Conservation (phyloP, 1,140 invertebrate genomes). For the Nephotettix cincticeps region DNA sequence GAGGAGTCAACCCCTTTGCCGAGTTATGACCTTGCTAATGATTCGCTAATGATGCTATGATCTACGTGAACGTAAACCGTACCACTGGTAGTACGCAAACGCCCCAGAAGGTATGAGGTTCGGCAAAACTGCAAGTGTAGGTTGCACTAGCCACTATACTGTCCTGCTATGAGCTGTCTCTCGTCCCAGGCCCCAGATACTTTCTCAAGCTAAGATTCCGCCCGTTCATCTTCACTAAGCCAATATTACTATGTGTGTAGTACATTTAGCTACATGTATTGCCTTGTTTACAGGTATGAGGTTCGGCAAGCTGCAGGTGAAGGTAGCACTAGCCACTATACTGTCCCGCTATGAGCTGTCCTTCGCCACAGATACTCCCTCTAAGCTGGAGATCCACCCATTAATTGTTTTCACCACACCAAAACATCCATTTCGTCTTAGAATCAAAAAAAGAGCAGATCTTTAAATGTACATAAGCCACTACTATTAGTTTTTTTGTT, state of each 20-base stretch:
- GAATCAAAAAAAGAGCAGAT: not conserved
- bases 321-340: not conserved
- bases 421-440: not conserved
- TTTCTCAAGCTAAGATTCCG: not conserved
- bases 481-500: too few species aligned
- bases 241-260: too few species aligned
- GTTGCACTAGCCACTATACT: slow-evolving; percentile 12
- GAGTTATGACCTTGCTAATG: too few species aligned
- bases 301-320: slow-evolving; percentile 17
- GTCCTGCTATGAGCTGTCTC: not conserved
- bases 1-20: too few species aligned
- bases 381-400: not conserved
- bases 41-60: too few species aligned
- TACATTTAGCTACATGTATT: too few species aligned
- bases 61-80: too few species aligned
- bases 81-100: too few species aligned
- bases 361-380: not conserved
- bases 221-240: not conserved
- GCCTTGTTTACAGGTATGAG: slow-evolving; percentile 16
- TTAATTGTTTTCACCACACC: not conserved
- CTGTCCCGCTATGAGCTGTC: not conserved
- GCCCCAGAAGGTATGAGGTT: slow-evolving; percentile 21
- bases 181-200: not conserved
- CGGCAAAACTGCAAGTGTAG: slow-evolving; percentile 18
- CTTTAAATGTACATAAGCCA: too few species aligned